These are phyloP conservation scores for Sander lucioperca DNA, from an alignment of 2,113 vertebrate species.

Conservation along the genomic window DNA sequence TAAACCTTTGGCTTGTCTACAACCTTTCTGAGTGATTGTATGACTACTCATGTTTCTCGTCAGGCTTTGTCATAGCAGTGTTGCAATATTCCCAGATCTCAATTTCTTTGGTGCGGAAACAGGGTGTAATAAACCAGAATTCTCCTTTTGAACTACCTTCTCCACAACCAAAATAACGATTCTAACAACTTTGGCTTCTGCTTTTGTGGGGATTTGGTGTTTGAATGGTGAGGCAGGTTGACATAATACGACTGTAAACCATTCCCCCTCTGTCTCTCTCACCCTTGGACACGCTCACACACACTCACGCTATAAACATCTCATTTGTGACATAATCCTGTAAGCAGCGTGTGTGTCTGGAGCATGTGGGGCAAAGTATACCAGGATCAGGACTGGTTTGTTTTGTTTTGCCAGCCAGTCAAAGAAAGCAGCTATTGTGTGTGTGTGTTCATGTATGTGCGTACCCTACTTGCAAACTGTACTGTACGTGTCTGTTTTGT, in stretches of 20 bases:
- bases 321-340: slow-evolving; percentile 75
- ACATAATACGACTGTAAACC: neutral
- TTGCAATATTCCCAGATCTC: too few relatives aligned
- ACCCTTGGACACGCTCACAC: slow-evolving; percentile 9
- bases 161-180: neutral
- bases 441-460: slow-evolving; percentile 79
- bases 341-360: slow-evolving; percentile 59
- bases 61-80: neutral
- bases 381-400: slow-evolving; percentile 69
- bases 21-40: neutral
- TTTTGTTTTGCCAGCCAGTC: slow-evolving; percentile 85
- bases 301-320: slow-evolving; percentile 45
- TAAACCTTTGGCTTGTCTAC: neutral
- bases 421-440: slow-evolving; percentile 91
- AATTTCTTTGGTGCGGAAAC: too few relatives aligned
- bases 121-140: too few relatives aligned
- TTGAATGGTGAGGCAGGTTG: neutral
- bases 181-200: neutral
- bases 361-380: slow-evolving; percentile 64
- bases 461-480: neutral
- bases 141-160: neutral
- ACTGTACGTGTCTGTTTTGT: slow-evolving; percentile 33
- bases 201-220: neutral
- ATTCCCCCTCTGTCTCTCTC: neutral
- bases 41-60: neutral